Evolutionary conservation across 2,888 invertebrate genomes (phyloP), one percentile per base, ranked within the genome.

Genomic region (Mactromeris polynyma): DNA sequence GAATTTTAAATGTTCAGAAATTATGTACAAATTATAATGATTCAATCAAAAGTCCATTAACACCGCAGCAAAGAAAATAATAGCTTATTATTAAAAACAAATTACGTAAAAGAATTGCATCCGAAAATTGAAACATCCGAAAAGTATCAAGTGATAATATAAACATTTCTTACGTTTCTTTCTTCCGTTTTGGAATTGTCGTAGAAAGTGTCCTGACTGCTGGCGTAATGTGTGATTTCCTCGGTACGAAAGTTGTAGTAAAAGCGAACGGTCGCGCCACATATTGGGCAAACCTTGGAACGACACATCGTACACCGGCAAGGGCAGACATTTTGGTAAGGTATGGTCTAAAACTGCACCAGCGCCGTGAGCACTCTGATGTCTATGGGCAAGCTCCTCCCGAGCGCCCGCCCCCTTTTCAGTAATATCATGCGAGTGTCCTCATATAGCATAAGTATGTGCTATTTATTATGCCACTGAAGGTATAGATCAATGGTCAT

Each of bases 161-260:
- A 81, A 80, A n/a, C 11, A 21, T 14, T 19, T 92, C 95, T 94
- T 91, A 95, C 95, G 91, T 94, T 91, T 95, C 94, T 86, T 94
- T 93, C 86, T 94, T 93, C 40, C 86, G 87, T 85, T 93, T 93
- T 36, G 94, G 92, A 21, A 90, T 89, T 6, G 94, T 92, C 17
- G 93, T 93, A 36, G 93, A 89, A 36, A 95, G 93, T 80, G 81
- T 86, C 40, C 89, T 88, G 14, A 64, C 84, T 21, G 14, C 19
- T 21, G 77, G 38, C 7, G 38, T 21, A 21, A 51, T 42, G 6
- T 26, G 38, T n/a, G 77, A 19, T 40, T 84, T 90, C 77, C 83
- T 86, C 17, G 86, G 81, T 51, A 90, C 17, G 38, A 88, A 36
- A 9, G 89, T 89, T 36, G 90, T 87, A 21, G 93, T 93, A 31